phyloP scores from a whole-genome alignment of 2,113 vertebrate genomes.

The Xerus inauris region DNA sequence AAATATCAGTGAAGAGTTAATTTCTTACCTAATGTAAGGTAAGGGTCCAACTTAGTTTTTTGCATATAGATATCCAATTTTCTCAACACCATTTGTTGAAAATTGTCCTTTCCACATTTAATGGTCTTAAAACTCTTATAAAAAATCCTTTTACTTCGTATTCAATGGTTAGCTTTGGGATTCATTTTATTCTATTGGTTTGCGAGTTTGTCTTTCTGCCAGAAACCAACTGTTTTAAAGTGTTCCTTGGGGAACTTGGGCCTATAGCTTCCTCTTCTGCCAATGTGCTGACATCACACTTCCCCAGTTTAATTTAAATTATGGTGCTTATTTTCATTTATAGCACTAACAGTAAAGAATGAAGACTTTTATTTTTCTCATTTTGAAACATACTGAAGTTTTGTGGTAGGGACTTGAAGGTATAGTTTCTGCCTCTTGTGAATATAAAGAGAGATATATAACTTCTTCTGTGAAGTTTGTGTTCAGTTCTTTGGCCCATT shows the following conservation, averaged over 20 bases:
- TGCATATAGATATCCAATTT: not conserved
- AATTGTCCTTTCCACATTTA: not conserved
- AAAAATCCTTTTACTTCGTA: not conserved
- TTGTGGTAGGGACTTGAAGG: not conserved
- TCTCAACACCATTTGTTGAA: not conserved
- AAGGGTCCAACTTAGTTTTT: not conserved
- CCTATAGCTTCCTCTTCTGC: not conserved
- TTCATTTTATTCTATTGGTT: not conserved
- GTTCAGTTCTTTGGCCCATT: no score
- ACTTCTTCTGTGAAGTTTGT: no score
- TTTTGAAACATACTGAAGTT: not conserved
- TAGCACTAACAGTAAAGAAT: not conserved
- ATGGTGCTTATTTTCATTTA: not conserved
- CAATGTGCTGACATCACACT: not conserved
- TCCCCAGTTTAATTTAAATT: not conserved
- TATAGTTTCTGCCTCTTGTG: not conserved
- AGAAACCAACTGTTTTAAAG: not conserved
- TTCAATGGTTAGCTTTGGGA: not conserved
- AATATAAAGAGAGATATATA: not conserved
- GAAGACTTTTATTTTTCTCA: not conserved
- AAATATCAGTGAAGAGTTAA: not conserved
- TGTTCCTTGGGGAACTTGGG: no score
- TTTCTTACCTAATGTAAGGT: not conserved
- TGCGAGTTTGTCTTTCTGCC: not conserved
- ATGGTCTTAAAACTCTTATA: not conserved